These are phyloP conservation scores for Euplexia lucipara DNA, from an alignment of 2,888 invertebrate genomes.

Conservation along the genomic window DNA sequence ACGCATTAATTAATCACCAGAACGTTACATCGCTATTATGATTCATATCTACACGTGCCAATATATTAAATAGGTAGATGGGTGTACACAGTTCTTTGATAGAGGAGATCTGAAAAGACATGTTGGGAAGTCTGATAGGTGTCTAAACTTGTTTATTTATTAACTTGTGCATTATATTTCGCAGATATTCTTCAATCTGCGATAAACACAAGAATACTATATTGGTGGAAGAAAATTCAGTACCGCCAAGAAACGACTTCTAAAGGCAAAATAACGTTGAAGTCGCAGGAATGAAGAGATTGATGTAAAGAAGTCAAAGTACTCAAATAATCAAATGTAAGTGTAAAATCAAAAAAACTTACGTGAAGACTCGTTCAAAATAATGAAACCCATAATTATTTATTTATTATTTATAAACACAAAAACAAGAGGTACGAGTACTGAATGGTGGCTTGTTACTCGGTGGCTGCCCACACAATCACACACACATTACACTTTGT, in stretches of 20 bases:
- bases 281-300: too few relatives aligned
- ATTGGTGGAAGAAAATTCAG: neutral
- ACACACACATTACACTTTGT: neutral
- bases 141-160: neutral
- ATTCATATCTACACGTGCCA: constrained; percentile 29
- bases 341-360: neutral
- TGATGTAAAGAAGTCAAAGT: too few relatives aligned
- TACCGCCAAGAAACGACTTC: neutral
- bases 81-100: constrained; percentile 8
- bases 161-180: neutral
- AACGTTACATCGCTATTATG: constrained; percentile 8
- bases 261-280: neutral
- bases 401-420: neutral
- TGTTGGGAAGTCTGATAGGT: neutral
- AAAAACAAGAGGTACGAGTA: neutral
- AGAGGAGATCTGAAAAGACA: neutral
- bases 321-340: neutral
- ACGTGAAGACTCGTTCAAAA: neutral
- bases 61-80: neutral
- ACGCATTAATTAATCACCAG: constrained; percentile 2
- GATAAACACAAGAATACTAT: neutral
- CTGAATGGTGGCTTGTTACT: neutral
- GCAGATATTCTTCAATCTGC: neutral
- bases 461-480: neutral
- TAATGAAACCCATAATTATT: neutral